A percentile compares a stretch with the other conserved stretches of the same genome.
These are phyloP conservation scores for Drosophila eohydei DNA, from an alignment of 2,888 invertebrate species.

Conservation along the genomic window DNA sequence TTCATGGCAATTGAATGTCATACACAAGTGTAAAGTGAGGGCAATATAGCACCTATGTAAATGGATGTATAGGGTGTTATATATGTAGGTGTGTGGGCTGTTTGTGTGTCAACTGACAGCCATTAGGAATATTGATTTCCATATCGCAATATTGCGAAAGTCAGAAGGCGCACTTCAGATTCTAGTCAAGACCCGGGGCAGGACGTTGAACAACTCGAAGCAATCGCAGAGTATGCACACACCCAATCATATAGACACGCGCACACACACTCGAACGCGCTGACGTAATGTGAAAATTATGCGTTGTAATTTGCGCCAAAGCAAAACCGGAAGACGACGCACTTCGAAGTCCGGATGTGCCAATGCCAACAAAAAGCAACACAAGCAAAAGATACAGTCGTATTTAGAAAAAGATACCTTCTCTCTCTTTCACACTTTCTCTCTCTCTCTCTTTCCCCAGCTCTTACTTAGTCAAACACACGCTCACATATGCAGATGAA, in stretches of 20 bases:
- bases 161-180: slow-evolving; percentile 30
- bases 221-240: slow-evolving; percentile 41
- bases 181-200: neutral
- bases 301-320: slow-evolving; percentile 77
- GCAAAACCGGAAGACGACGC: slow-evolving; percentile 77
- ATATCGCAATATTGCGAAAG: slow-evolving; percentile 66
- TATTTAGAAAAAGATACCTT: slow-evolving; percentile 38
- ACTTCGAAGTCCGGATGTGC: slow-evolving; percentile 63
- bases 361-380: slow-evolving; percentile 42
- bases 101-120: slow-evolving; percentile 61
- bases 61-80: neutral
- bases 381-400: slow-evolving; percentile 37
- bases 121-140: slow-evolving; percentile 79
- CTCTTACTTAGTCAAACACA: neutral
- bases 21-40: neutral
- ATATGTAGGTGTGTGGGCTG: slow-evolving; percentile 5
- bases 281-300: slow-evolving; percentile 82
- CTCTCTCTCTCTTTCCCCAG: slow-evolving; percentile 5
- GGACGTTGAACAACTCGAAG: slow-evolving; percentile 17
- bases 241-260: slow-evolving; percentile 16
- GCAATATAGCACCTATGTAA: slow-evolving; percentile 3
- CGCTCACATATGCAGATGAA: slow-evolving; percentile 60
- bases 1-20: slow-evolving; percentile 39
- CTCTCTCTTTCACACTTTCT: slow-evolving; percentile 1
- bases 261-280: slow-evolving; percentile 34